These are phyloP conservation scores for Sarcophilus harrisii DNA, from an alignment of 2,797 vertebrate species.

Conservation along the genomic window DNA sequence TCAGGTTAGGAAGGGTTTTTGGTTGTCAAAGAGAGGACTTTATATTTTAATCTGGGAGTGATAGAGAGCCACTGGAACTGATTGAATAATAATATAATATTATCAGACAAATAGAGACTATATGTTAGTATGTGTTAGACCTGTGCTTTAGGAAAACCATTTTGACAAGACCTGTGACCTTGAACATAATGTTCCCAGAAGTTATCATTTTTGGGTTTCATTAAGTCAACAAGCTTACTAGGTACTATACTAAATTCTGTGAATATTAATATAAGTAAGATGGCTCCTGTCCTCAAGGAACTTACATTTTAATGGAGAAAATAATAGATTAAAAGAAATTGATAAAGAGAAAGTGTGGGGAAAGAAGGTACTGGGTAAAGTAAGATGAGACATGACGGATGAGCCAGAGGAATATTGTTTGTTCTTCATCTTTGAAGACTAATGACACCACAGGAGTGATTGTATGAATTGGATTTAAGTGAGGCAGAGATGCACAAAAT, in stretches of 20 bases:
- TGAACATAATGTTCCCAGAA: neutral
- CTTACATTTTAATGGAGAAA: neutral
- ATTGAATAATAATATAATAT: neutral
- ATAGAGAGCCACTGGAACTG: neutral
- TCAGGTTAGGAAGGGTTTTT: neutral
- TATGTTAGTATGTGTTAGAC: no score
- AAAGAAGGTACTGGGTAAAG: neutral
- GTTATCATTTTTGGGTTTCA: neutral
- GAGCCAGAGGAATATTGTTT: neutral
- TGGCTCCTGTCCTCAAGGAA: neutral
- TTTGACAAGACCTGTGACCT: neutral
- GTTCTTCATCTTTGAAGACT: neutral
- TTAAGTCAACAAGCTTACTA: neutral
- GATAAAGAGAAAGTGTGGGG: neutral
- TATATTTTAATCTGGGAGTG: neutral
- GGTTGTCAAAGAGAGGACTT: neutral
- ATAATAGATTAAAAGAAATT: neutral
- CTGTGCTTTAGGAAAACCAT: no score
- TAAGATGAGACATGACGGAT: neutral
- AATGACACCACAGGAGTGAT: neutral
- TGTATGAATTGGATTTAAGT: neutral
- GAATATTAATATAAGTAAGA: neutral
- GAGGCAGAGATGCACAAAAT: neutral
- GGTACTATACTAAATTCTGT: neutral
- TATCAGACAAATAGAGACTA: no score